These are phyloP conservation scores for Epinotia ramella DNA, from an alignment of 2,888 invertebrate genomes.

Conservation along the genomic window DNA sequence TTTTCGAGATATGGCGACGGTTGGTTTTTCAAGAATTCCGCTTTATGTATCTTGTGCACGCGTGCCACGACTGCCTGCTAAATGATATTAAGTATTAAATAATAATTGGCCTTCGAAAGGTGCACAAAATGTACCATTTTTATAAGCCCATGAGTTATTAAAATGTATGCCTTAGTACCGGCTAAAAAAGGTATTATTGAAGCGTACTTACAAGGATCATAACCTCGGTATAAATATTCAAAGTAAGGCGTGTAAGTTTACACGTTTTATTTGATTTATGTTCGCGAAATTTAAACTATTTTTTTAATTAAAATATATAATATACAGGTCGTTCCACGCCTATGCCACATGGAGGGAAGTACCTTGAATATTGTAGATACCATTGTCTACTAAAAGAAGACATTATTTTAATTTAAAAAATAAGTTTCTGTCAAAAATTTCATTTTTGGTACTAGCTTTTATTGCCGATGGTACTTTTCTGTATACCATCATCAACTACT, in stretches of 20 bases:
- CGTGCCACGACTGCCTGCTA: conserved; percentile 24
- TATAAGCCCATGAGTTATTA: neutral
- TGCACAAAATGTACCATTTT: conserved; percentile 13
- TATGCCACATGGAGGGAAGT: too few relatives aligned
- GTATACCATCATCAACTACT: too few relatives aligned
- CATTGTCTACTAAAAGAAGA: too few relatives aligned
- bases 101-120: conserved; percentile 34
- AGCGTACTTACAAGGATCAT: neutral
- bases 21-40: conserved; percentile 45
- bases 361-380: too few relatives aligned
- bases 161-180: neutral
- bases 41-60: conserved; percentile 40
- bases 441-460: too few relatives aligned
- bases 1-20: conserved; percentile 55
- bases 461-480: too few relatives aligned
- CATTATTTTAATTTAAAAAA: too few relatives aligned
- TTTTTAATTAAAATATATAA: too few relatives aligned
- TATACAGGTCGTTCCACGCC: too few relatives aligned
- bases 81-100: conserved; percentile 30
- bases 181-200: neutral
- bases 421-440: too few relatives aligned
- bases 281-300: neutral
- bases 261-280: neutral
- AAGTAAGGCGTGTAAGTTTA: neutral
- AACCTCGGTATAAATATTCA: neutral